Evolutionary conservation across 1,140 invertebrate genomes (phyloP), one percentile per base, ranked within the genome.

Genomic region (Euwallacea similis): DNA sequence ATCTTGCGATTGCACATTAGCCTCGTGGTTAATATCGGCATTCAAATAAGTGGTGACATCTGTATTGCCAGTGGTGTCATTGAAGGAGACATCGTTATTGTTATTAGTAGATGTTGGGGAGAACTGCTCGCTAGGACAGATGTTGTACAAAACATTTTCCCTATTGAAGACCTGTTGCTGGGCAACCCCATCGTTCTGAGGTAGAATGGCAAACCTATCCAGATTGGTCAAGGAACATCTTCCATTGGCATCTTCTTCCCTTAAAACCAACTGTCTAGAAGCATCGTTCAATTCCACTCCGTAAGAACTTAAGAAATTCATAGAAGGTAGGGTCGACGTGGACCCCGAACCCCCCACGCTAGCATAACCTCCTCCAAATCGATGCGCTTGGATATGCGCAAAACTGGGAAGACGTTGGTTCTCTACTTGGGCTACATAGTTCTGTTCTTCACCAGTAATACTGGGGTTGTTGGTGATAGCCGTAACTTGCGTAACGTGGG

Each of bases 401-500:
- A 90, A 90, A 78, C 86, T 89, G 50, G 88, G 86, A 78, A 89
- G 80, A 74, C 85, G 83, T 81, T 83, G 77, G 83, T 53, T 74
- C 66, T 73, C 70, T 16, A 63, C 53, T 55, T 61, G 61, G 21
- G 21, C 47, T 63, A 66, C 56, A 62, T 60, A 75, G 78, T 69
- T 82, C 50, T 54, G 79, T 82, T 88, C 88, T 88, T 88, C 89
- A 90, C 86, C 89, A 90, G 86, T 88, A 89, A 81, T 89, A 87
- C 82, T 85, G 85, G 82, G 88, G 88, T 83, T 89, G 88, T 21
- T 72, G 88, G 55, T 74, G 50, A 46, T 88, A 87, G 86, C 86
- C 87, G 86, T 90, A 90, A 87, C 88, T 87, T 89, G 88, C 87
- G 87, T 89, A 90, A 90, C 89, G 89, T 90, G 89, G 89, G 89